These are phyloP conservation scores for Agraylea sexmaculata DNA, from an alignment of 1,140 invertebrate species.

Conservation along the genomic window DNA sequence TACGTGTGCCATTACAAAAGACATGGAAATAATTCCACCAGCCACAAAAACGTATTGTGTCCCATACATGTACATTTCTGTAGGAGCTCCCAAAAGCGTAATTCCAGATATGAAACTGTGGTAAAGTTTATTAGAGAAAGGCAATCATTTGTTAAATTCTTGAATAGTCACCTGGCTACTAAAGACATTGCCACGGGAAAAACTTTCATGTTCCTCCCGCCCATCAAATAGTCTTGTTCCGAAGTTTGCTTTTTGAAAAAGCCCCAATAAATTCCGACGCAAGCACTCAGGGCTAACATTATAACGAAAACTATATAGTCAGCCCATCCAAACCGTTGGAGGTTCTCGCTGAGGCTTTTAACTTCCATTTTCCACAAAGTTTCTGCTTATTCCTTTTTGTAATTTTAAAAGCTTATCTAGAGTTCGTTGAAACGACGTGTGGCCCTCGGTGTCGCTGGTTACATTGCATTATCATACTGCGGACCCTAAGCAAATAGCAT, in stretches of 20 bases:
- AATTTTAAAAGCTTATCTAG: background rate
- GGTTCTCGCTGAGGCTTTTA: conserved; percentile 10
- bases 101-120: conserved; percentile 81
- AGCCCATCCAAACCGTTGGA: conserved; percentile 50
- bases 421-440: background rate
- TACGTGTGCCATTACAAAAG: conserved; percentile 54
- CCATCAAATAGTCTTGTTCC: conserved; percentile 62
- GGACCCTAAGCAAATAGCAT: conserved; percentile 19
- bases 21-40: conserved; percentile 51
- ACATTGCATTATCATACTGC: conserved; percentile 15
- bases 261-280: conserved; percentile 58
- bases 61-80: conserved; percentile 74
- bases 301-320: conserved; percentile 58
- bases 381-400: background rate
- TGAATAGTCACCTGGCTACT: conserved; percentile 49
- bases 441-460: conserved; percentile 6
- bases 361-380: conserved; percentile 14
- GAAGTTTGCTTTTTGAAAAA: conserved; percentile 50
- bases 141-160: background rate
- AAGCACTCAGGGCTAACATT: conserved; percentile 57
- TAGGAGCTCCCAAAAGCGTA: conserved; percentile 65
- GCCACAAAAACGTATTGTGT: conserved; percentile 59
- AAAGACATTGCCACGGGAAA: conserved; percentile 67
- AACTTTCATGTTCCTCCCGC: conserved; percentile 64
- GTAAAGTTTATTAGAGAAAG: conserved; percentile 1